phyloP scores from a whole-genome alignment of 2,797 vertebrate genomes.

The Lithobates pipiens region DNA sequence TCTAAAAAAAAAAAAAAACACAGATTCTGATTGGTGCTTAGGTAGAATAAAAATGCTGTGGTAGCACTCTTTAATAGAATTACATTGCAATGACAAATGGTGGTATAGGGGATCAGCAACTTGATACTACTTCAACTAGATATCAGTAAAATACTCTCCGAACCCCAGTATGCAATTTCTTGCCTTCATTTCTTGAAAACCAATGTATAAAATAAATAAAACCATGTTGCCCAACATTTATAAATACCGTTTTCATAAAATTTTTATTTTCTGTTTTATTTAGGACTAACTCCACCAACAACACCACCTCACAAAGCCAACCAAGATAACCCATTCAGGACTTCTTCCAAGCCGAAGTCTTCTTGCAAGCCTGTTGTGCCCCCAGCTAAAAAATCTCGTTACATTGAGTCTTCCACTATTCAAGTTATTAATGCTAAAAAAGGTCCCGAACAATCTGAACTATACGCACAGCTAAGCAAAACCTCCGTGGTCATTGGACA shows the following conservation, averaged over 20 bases:
- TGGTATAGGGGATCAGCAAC: too few species aligned
- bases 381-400: constrained; percentile 90
- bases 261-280: background rate
- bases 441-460: constrained; percentile 93
- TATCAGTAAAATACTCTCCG: too few species aligned
- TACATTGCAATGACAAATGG: background rate
- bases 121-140: too few species aligned
- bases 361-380: constrained; percentile 91
- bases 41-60: too few species aligned
- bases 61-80: too few species aligned
- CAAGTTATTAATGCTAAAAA: constrained; percentile 86
- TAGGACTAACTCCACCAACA: constrained; percentile 99
- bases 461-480: constrained; percentile 94
- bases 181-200: background rate
- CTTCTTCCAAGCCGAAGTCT: constrained; percentile 96
- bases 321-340: constrained; percentile 98
- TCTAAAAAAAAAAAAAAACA: too few species aligned
- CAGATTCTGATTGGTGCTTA: too few species aligned
- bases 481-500: constrained; percentile 81
- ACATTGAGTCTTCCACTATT: constrained; percentile 85
- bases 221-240: background rate
- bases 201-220: background rate
- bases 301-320: constrained; percentile 99
- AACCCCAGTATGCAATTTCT: too few species aligned
- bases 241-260: background rate